Evolutionary conservation across 2,113 vertebrate species (phyloP).

Genomic region (Colinus virginianus): DNA sequence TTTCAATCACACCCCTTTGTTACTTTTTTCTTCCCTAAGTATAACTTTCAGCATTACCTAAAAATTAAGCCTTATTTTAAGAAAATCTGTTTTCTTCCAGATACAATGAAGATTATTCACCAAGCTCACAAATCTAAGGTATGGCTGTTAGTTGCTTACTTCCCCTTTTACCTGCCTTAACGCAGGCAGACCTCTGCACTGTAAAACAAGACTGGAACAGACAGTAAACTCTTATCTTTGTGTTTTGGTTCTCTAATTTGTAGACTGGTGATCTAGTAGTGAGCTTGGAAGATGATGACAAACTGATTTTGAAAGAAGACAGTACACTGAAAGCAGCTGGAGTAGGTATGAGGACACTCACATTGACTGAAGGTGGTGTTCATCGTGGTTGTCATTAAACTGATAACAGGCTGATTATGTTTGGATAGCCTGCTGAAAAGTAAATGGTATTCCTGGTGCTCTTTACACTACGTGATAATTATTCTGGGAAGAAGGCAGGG

Average conservation of each 20-base stretch:
- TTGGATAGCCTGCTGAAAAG: slow-evolving; percentile 64
- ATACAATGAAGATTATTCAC: slow-evolving; percentile 95
- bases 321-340: slow-evolving; percentile 84
- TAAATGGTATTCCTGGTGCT: slow-evolving; percentile 61
- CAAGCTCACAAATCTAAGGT: slow-evolving; percentile 95
- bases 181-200: not conserved
- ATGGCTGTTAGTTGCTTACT: not conserved
- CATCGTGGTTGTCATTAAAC: slow-evolving; percentile 21
- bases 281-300: slow-evolving; percentile 90
- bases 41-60: not conserved
- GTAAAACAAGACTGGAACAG: not conserved
- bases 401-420: slow-evolving; percentile 47
- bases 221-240: slow-evolving; percentile 10
- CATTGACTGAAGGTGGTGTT: slow-evolving; percentile 19
- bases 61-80: not conserved
- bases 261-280: slow-evolving; percentile 93
- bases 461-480: slow-evolving; percentile 59
- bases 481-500: slow-evolving; percentile 38
- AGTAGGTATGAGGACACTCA: slow-evolving; percentile 79
- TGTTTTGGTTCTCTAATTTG: slow-evolving; percentile 22
- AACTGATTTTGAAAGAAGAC: slow-evolving; percentile 82
- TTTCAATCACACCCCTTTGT: not conserved
- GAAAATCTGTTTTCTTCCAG: slow-evolving; percentile 78
- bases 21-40: not conserved
- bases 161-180: not conserved